Evolutionary conservation across 2,797 vertebrate species (phyloP), one percentile per base, ranked within the genome.

Genomic region (Erpetoichthys calabaricus): DNA sequence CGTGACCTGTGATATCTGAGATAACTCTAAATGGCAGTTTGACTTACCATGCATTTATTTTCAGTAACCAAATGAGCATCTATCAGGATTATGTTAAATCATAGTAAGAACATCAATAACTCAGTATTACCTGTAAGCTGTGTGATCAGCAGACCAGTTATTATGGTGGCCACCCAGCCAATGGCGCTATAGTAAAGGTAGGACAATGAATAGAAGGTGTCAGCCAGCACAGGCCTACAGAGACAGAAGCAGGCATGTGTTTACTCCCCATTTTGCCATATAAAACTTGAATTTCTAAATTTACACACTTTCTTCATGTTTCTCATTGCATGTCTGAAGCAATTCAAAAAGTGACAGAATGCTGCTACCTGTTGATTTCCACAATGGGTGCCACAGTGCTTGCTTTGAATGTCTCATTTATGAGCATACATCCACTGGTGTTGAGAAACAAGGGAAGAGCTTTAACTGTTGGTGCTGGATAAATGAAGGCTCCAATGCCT

Each of bases 141-240:
- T 68, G 83, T 89, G 64, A 96, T 86, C 59, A 89, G 7, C 5
- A 83, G 10, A 7, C 83, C 88, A 3, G 58, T 45, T 53, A 67
- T 57, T 43, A 78, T 51, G 10, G 84, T 77, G 5, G 67, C 75
- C 5, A 86, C 56, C 57, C 86, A 94, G 64, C 90, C 84, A 1
- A 84, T 73, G 5, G 86, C 67, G 55, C 86, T 82, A 62, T 79
- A 85, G 77, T 90, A 87, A 57, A 88, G 80, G 73, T 91, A 89
- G 62, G 86, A 90, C 55, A 89, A 61, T 0, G 75, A 82, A 64
- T 90, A 91, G 87, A 84, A 92, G 56, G 67, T 73, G 1, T 91
- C 85, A 62, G 82, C 80, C 60, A 88, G 65, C 3, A 62, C 54
- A 8, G 80, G 75, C 66, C 89, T 88, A 75, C 49, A 47, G 56